Evolutionary conservation across 2,888 invertebrate species (phyloP).

Genomic region (Masnerella sp.): DNA sequence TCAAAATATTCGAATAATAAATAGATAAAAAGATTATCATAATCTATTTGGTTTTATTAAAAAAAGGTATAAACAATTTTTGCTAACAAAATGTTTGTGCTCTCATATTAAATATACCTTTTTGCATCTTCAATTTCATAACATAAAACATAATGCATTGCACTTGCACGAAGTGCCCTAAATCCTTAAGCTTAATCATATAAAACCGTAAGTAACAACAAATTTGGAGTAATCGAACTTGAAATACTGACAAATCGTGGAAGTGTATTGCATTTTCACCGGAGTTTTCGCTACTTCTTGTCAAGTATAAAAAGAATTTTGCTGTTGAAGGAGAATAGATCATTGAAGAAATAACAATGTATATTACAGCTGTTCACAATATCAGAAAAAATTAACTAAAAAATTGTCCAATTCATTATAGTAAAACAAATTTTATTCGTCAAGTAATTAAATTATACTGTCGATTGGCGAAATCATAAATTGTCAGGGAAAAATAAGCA

Average conservation of each 20-base stretch:
- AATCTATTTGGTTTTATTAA: slow-evolving; percentile 48
- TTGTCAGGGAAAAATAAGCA: slow-evolving; percentile 8
- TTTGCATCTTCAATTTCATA: slow-evolving; percentile 11
- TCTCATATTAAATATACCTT: slow-evolving; percentile 29
- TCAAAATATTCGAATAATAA: too few species aligned
- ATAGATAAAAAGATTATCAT: slow-evolving; percentile 25
- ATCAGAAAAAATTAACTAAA: slow-evolving; percentile 29
- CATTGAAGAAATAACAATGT: slow-evolving; percentile 21
- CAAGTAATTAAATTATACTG: too few species aligned
- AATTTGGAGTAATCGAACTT: background rate
- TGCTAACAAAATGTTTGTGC: slow-evolving; percentile 45
- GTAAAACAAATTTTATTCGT: slow-evolving; percentile 1
- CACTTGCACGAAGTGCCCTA: slow-evolving; percentile 32
- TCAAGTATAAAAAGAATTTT: slow-evolving; percentile 14
- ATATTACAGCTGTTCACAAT: slow-evolving; percentile 39
- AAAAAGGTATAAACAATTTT: slow-evolving; percentile 55
- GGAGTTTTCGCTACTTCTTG: too few species aligned
- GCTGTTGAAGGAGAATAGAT: slow-evolving; percentile 11
- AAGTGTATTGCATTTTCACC: slow-evolving; percentile 40
- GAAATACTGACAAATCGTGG: slow-evolving; percentile 29
- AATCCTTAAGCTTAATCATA: slow-evolving; percentile 2
- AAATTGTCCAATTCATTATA: slow-evolving; percentile 12
- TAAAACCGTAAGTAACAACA: slow-evolving; percentile 8
- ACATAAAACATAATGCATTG: slow-evolving; percentile 31
- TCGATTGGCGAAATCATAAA: too few species aligned